phyloP scores from a whole-genome alignment of 2,888 invertebrate genomes.

The Adela reaumurella region DNA sequence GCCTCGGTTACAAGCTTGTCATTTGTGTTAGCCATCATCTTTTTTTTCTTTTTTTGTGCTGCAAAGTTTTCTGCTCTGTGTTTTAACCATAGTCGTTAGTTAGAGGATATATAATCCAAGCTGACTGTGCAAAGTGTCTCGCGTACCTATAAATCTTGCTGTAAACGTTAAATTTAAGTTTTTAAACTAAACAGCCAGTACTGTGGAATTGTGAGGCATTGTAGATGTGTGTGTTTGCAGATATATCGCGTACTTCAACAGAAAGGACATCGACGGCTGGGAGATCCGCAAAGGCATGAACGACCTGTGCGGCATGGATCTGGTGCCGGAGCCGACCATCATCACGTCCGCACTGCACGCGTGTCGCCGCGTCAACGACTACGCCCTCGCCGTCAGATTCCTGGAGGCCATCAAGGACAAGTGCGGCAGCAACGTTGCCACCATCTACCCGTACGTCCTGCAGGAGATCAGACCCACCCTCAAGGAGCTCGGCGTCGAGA shows the following conservation, averaged over 20 bases:
- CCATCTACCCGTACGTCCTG: constrained; percentile 83
- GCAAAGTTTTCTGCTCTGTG: no score
- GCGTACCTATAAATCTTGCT: no score
- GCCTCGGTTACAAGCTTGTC: no score
- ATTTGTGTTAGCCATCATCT: no score
- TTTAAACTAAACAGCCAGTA: no score
- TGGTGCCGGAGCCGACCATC: constrained; percentile 89
- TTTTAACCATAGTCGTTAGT: no score
- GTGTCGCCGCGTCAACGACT: constrained; percentile 92
- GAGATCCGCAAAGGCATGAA: constrained; percentile 90
- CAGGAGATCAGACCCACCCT: constrained; percentile 91
- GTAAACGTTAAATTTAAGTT: no score
- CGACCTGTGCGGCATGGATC: constrained; percentile 84
- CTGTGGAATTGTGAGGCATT: no score
- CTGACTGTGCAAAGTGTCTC: no score
- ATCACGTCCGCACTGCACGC: constrained; percentile 84
- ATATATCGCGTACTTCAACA: constrained; percentile 81
- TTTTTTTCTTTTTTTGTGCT: constrained; percentile 2
- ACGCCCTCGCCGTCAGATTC: constrained; percentile 87
- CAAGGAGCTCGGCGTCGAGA: constrained; percentile 87
- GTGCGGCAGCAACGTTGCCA: constrained; percentile 69
- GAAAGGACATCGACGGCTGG: constrained; percentile 90
- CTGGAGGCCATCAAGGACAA: constrained; percentile 90
- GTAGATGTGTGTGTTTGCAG: constrained; percentile 41
- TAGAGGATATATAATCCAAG: no score